Evolutionary conservation across 53 echinoderm and acorn worm genomes (phyloP), one percentile per base, ranked within the genome.

Genomic region (Holothuria leucospilota): DNA sequence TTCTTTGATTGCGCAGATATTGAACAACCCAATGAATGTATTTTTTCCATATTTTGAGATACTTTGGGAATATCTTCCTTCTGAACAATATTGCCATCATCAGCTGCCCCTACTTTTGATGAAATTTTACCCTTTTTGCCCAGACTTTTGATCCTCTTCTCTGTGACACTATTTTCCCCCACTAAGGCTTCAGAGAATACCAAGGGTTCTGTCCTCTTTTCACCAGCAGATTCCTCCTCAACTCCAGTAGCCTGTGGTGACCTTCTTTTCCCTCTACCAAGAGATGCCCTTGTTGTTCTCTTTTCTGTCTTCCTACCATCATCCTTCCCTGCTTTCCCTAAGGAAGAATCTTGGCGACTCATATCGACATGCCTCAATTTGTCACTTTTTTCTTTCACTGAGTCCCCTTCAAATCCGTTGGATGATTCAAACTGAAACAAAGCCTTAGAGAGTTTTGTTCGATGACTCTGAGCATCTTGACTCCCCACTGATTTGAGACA

Each of bases 201-300:
- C 18, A 16, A 16, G 56, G 18, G 18, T 4, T 56, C 56, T 56
- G 56, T 18, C 15, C 56, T 18, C 56, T 56, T 56, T 12, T 56
- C 56, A 56, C 16, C 0, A 56, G 56, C 18, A 15, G 4, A 56
- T 18, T 16, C 56, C 84, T 91, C 81, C 84, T 91, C 81, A 80
- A 66, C 34, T 46, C 29, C 13, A 29, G 59, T 26, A 62, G 60
- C 53, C 71, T 64, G 26, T 13, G 26, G 49, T 71, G 18, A 27
- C 82, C 20, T 38, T 14, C 1, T 78, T 52, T 71, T 63, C 20
- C 63, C 51, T 68, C n/a, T 66, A 20, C 51, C 68, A 21, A 20
- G 23, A 13, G 39, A 18, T 49, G 18, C 42, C 40, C 52, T 39
- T 23, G 38, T 46, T 2, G 0, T 59, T 23, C 20, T 46, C 46